A percentile compares a stretch with the other conserved stretches of the same genome.
These are phyloP conservation scores for Aldrovandia affinis DNA, from an alignment of 2,797 vertebrate genomes.

Conservation along the genomic window DNA sequence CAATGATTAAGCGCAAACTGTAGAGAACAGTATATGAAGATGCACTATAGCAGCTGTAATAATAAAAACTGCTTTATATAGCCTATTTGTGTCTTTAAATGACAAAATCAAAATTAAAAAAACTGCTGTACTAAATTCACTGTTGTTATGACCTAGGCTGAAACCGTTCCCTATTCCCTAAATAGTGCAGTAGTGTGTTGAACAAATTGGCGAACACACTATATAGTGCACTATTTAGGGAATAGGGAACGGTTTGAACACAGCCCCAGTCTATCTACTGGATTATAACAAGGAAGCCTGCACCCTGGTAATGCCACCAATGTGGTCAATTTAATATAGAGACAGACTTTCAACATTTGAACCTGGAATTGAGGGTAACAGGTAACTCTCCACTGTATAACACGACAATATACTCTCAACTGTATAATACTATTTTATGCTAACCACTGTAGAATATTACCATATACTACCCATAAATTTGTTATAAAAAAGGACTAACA, in stretches of 20 bases:
- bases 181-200: too few species aligned
- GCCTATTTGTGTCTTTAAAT: background rate
- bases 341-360: too few species aligned
- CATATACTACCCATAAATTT: background rate
- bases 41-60: background rate
- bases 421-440: background rate
- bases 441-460: background rate
- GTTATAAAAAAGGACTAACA: background rate
- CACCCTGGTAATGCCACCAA: too few species aligned
- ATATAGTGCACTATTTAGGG: too few species aligned
- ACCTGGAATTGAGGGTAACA: too few species aligned
- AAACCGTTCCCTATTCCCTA: too few species aligned
- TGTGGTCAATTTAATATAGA: too few species aligned
- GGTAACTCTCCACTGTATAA: background rate
- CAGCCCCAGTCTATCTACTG: background rate
- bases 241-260: too few species aligned
- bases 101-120: background rate
- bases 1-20: background rate
- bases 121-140: background rate
- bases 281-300: too few species aligned
- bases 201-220: too few species aligned
- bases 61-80: background rate
- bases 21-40: background rate
- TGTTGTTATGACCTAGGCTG: background rate
- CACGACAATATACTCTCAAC: background rate